Percentiles rank a stretch among this genome's conserved stretches.
Evolutionary conservation across 1,140 invertebrate genomes (phyloP).

Genomic region (Telenomus remus): DNA sequence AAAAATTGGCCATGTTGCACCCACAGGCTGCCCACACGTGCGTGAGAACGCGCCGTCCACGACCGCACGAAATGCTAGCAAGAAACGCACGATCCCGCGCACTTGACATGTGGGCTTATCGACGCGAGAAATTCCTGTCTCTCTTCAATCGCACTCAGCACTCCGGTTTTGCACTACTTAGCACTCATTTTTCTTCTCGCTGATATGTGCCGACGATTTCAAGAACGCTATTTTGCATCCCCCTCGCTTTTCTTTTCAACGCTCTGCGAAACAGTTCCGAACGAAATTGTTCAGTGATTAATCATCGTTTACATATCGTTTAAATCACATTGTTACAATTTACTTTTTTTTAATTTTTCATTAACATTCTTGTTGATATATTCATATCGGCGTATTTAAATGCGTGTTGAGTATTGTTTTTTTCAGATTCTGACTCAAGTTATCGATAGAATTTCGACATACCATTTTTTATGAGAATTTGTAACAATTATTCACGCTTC

Average conservation of each 20-base stretch:
- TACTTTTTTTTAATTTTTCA: too few species aligned
- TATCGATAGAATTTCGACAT: too few species aligned
- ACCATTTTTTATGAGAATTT: too few species aligned
- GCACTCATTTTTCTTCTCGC: constrained; percentile 36
- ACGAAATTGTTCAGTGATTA: constrained; percentile 25
- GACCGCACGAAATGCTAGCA: constrained; percentile 49
- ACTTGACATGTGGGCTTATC: constrained; percentile 60
- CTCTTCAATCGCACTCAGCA: constrained; percentile 50
- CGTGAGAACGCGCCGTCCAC: constrained; percentile 46
- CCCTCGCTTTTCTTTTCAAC: constrained; percentile 15
- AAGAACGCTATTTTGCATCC: constrained; percentile 19
- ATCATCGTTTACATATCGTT: constrained; percentile 8
- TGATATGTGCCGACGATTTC: constrained; percentile 37
- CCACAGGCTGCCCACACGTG: constrained; percentile 65
- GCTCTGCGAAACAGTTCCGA: too few species aligned
- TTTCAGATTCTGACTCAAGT: too few species aligned
- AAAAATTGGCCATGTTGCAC: constrained; percentile 66
- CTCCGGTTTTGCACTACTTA: constrained; percentile 56
- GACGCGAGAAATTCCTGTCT: constrained; percentile 58
- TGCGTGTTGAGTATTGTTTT: too few species aligned
- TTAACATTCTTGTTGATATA: too few species aligned
- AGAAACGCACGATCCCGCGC: constrained; percentile 57
- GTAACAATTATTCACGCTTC: too few species aligned
- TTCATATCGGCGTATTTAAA: too few species aligned
- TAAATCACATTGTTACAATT: too few species aligned